Conservation (phyloP, 37 sponge, comb jelly and placozoan genomes). For the Crambe crambe region DNA sequence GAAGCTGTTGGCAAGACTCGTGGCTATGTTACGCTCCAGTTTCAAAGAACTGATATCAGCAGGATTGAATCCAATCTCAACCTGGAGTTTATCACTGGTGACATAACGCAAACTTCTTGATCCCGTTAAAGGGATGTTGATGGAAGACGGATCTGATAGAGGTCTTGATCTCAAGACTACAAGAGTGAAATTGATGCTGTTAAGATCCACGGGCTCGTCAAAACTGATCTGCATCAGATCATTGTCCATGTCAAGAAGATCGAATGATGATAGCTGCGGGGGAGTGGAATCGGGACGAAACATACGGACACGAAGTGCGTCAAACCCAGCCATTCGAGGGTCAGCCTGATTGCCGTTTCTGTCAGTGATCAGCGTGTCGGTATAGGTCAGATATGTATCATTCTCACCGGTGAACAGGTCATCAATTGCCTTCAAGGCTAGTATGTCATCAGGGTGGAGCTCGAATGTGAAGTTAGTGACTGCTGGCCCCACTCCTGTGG, state of each 20-base stretch:
- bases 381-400: slow-evolving; percentile 64
- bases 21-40: slow-evolving; percentile 23
- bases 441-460: slow-evolving; percentile 26
- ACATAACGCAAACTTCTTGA: slow-evolving; percentile 26
- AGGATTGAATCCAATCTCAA: slow-evolving; percentile 42
- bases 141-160: slow-evolving; percentile 22
- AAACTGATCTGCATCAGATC: slow-evolving; percentile 61
- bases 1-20: slow-evolving; percentile 34
- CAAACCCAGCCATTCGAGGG: slow-evolving; percentile 23
- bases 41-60: slow-evolving; percentile 61
- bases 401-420: slow-evolving; percentile 58
- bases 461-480: slow-evolving; percentile 46
- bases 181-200: slow-evolving; percentile 22
- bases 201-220: slow-evolving; percentile 72
- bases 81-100: slow-evolving; percentile 15
- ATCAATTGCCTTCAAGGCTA: slow-evolving; percentile 63
- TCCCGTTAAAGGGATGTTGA: slow-evolving; percentile 42
- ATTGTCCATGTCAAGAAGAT: slow-evolving; percentile 54
- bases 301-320: slow-evolving; percentile 43
- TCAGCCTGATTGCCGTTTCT: slow-evolving; percentile 20
- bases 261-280: slow-evolving; percentile 28
- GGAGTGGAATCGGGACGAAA: slow-evolving; percentile 54
- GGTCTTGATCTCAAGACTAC: slow-evolving; percentile 43
- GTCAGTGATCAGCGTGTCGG: slow-evolving; percentile 41
- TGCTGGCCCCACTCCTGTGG: slow-evolving; percentile 1